Percentiles rank a stretch among this genome's conserved stretches.
Conservation (phyloP, 2,888 invertebrate genomes). For the Eurytoma californica region DNA sequence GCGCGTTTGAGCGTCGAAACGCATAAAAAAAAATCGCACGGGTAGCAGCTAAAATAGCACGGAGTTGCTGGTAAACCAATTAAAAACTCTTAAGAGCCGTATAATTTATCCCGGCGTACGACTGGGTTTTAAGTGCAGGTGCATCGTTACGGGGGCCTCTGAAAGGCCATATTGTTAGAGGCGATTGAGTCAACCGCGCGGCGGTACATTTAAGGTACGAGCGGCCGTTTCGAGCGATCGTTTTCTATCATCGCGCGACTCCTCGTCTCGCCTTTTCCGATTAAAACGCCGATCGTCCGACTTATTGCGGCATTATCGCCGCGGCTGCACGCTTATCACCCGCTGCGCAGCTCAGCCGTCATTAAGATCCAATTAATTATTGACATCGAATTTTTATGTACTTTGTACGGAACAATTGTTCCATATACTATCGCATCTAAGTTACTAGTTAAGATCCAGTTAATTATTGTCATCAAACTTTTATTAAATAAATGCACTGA, state of each 20-base stretch:
- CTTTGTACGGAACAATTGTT: too few relatives aligned
- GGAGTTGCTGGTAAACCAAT: slow-evolving; percentile 11
- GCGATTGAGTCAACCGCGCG: slow-evolving; percentile 36
- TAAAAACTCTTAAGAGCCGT: slow-evolving; percentile 20
- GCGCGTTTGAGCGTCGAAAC: background rate
- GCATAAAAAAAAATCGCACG: background rate
- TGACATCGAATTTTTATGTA: too few relatives aligned
- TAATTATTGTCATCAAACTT: too few relatives aligned
- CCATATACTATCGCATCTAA: too few relatives aligned
- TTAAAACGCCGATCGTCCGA: slow-evolving; percentile 6
- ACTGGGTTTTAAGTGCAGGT: slow-evolving; percentile 15
- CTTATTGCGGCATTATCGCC: background rate
- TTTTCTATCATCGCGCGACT: slow-evolving; percentile 1
- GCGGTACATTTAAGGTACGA: slow-evolving; percentile 38
- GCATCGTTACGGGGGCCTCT: slow-evolving; percentile 34
- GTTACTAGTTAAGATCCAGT: too few relatives aligned
- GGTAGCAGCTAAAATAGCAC: background rate
- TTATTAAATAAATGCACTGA: too few relatives aligned
- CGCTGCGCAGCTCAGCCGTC: background rate
- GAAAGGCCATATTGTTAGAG: slow-evolving; percentile 40
- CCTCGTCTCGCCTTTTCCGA: slow-evolving; percentile 9
- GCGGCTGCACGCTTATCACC: background rate
- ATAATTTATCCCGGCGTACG: slow-evolving; percentile 18
- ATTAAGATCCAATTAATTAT: background rate
- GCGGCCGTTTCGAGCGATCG: too few relatives aligned